phyloP scores from a whole-genome alignment of 2,888 invertebrate species.

The Mythimna lalbum region DNA sequence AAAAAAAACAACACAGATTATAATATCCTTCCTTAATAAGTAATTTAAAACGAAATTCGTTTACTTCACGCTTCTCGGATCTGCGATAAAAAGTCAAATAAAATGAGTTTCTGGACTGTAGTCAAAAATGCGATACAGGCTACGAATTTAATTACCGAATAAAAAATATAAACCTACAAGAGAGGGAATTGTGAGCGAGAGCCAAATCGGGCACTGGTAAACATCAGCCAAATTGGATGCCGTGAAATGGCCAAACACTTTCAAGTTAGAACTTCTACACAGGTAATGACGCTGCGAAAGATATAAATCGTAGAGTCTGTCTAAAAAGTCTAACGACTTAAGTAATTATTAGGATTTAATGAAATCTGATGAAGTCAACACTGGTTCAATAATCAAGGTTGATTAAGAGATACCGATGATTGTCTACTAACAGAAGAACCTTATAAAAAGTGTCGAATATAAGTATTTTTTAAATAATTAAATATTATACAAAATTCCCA shows the following conservation, averaged over 20 bases:
- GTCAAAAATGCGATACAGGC: slow-evolving; percentile 45
- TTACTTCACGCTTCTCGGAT: slow-evolving; percentile 17
- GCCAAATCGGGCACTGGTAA: slow-evolving; percentile 59
- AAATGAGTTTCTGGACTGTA: slow-evolving; percentile 43
- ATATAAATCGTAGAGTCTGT: slow-evolving; percentile 22
- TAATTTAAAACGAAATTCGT: slow-evolving; percentile 22
- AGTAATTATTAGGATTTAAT: too few relatives aligned
- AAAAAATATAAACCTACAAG: slow-evolving; percentile 47
- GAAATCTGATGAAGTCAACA: too few relatives aligned
- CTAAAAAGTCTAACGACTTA: too few relatives aligned
- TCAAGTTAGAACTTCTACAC: slow-evolving; percentile 36
- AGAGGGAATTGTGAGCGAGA: slow-evolving; percentile 45
- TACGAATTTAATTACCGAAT: slow-evolving; percentile 45
- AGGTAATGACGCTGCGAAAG: slow-evolving; percentile 34
- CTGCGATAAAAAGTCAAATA: slow-evolving; percentile 20
- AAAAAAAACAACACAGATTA: slow-evolving; percentile 12
- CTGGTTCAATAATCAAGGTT: too few relatives aligned
- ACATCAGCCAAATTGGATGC: slow-evolving; percentile 59
- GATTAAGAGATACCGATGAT: too few relatives aligned
- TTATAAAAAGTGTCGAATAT: too few relatives aligned
- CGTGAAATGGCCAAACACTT: slow-evolving; percentile 50
- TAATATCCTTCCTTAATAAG: slow-evolving; percentile 12
- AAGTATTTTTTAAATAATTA: too few relatives aligned
- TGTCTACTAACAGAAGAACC: too few relatives aligned
- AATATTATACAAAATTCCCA: too few relatives aligned